Evolutionary conservation across 2,113 vertebrate species (phyloP).

Genomic region (Poecile atricapillus): DNA sequence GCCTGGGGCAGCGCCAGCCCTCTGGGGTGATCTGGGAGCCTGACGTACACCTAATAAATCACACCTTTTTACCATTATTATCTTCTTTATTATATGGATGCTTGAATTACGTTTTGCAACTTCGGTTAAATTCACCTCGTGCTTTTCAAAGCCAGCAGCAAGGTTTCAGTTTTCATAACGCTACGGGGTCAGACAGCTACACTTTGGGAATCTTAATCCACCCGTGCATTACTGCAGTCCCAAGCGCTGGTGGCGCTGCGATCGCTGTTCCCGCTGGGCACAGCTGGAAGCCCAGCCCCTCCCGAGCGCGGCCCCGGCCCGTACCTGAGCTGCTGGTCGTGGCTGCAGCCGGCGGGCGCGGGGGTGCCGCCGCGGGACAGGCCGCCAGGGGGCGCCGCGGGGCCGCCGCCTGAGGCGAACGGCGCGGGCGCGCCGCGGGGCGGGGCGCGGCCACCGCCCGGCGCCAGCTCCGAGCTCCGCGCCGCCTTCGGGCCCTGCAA

Average conservation of each 20-base stretch:
- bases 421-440: neutral
- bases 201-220: neutral
- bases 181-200: neutral
- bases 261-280: neutral
- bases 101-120: neutral
- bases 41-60: neutral
- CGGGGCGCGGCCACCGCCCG: neutral
- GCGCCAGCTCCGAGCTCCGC: neutral
- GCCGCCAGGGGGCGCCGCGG: slow-evolving; percentile 36
- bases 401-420: neutral
- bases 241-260: neutral
- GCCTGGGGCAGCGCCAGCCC: neutral
- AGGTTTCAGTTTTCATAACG: neutral
- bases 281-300: fast-evolving
- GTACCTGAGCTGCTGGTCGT: slow-evolving; percentile 78
- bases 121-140: neutral
- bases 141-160: neutral
- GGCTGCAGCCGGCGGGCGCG: slow-evolving; percentile 61
- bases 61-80: neutral
- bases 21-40: fast-evolving
- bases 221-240: neutral
- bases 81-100: neutral
- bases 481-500: slow-evolving; percentile 8
- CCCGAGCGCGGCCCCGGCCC: neutral
- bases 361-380: neutral